Evolutionary conservation across 1,140 invertebrate species (phyloP).

Genomic region (Medauroidea extradentata): DNA sequence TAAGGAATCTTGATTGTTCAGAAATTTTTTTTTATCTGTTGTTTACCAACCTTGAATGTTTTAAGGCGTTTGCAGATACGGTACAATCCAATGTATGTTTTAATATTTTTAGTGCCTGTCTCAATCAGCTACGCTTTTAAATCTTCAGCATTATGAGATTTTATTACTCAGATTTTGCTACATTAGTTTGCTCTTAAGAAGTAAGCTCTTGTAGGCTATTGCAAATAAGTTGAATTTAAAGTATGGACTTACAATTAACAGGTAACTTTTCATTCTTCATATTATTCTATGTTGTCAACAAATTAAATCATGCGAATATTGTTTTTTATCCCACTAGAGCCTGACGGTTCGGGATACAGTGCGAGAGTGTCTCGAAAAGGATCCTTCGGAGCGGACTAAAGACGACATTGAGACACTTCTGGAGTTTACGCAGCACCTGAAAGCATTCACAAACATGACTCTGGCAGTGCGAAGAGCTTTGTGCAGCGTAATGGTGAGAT

Average conservation of each 20-base stretch:
- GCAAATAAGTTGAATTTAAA: background rate
- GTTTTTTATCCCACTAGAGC: slow-evolving; percentile 54
- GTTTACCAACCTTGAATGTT: too few relatives aligned
- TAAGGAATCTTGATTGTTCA: too few relatives aligned
- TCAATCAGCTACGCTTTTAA: too few relatives aligned
- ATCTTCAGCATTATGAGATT: too few relatives aligned
- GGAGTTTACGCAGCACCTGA: slow-evolving; percentile 96
- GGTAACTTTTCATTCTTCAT: slow-evolving; percentile 3
- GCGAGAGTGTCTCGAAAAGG: slow-evolving; percentile 95
- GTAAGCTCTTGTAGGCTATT: background rate
- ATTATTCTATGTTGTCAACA: slow-evolving; percentile 1
- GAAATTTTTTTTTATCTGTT: too few relatives aligned
- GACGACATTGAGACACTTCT: slow-evolving; percentile 94
- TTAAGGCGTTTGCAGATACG: too few relatives aligned
- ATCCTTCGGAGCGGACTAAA: slow-evolving; percentile 86
- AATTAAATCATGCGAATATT: background rate
- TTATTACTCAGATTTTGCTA: too few relatives aligned
- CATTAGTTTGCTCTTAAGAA: too few relatives aligned
- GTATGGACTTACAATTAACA: background rate
- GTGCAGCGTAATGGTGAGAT: slow-evolving; percentile 79
- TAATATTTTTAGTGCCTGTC: too few relatives aligned
- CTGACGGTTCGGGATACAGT: slow-evolving; percentile 89
- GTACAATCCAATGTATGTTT: too few relatives aligned
- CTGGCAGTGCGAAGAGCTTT: slow-evolving; percentile 85
- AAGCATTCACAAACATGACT: slow-evolving; percentile 91